Base-by-base conservation (phyloP, 2,113 vertebrate genomes). In the Balaenoptera acutorostrata region DNA sequence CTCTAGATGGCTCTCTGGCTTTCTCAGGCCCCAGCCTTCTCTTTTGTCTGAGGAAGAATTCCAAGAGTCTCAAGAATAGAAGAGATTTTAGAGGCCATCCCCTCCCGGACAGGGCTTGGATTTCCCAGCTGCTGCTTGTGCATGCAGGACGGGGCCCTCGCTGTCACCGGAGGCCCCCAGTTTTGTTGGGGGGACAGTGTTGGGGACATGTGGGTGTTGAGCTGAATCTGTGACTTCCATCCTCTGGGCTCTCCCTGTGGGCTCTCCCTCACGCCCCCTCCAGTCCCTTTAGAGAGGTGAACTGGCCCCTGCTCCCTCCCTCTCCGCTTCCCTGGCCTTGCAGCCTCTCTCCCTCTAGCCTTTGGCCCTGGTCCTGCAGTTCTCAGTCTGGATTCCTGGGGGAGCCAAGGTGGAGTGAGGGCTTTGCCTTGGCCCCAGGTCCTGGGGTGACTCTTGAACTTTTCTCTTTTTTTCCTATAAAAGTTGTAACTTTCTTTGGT, bases 41-140 rank as follows among this genome's bases (percentile, higher is more conserved):
- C 11, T 78, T n/a, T 72, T 92, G 84, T 75, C 81, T 27, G 31
- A 75, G 44, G 93, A 82, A 49, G 71, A 66, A 75, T 95, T 90
- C 64, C 63, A 83, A 74, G 72, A 27, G 57, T 14, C 41, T 77
- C 78, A 3, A 41, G 91, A 88, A 25, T 52, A 74, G 66, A 46
- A 33, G 23, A 72, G 36, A n/a, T 36, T 87, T 74, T 89, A 66
- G 71, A 92, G 49, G 21, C 11, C 29, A 0, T 11, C 44, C 69
- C 68, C 20, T 85, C 29, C 20, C 0, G 2, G 74, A 49, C 66
- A 81, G 91, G 59, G 25, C 27, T 88, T 57, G 44, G 14, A 21
- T 55, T 20, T 33, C 20, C 20, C 6, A 17, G n/a, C 90, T 46
- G 81, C 39, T 7, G 39, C 49, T 21, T n/a, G 27, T 21, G 1